Evolutionary conservation across 1,140 invertebrate species (phyloP).

Genomic region (Drosophila lacteicornis): DNA sequence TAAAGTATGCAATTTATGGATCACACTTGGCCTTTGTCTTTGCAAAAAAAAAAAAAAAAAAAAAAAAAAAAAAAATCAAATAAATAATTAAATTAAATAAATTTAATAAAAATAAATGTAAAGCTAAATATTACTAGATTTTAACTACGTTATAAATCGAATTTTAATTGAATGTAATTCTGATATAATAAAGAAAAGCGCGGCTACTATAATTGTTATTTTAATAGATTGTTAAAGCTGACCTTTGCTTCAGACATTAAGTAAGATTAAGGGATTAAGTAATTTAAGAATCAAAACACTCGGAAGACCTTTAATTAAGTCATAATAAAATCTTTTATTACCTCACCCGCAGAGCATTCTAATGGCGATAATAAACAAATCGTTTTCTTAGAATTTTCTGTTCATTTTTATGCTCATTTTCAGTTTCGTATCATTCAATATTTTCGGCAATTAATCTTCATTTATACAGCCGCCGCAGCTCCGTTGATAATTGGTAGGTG

Average conservation of each 20-base stretch:
- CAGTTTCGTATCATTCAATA: constrained; percentile 39
- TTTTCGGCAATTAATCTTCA: constrained; percentile 60
- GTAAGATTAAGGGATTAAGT: too few relatives aligned
- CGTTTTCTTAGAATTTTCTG: constrained; percentile 30
- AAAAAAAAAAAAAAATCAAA: not conserved
- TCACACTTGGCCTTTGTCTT: not conserved
- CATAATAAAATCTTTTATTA: not conserved
- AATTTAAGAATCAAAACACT: too few relatives aligned
- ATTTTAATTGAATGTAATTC: too few relatives aligned
- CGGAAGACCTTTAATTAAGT: not conserved
- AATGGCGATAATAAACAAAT: not conserved
- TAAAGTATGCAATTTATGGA: constrained; percentile 5
- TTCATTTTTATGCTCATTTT: constrained; percentile 35
- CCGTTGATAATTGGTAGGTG: constrained; percentile 40
- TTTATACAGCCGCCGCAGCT: constrained; percentile 38
- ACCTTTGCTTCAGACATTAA: not conserved
- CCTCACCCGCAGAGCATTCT: constrained; percentile 17
- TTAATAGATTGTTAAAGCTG: too few relatives aligned
- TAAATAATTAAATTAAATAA: not conserved
- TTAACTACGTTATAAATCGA: too few relatives aligned
- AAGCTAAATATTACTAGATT: too few relatives aligned
- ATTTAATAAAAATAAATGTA: not conserved
- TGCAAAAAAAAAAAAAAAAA: not conserved
- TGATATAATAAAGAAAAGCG: too few relatives aligned
- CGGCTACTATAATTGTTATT: too few relatives aligned